Base-by-base conservation (phyloP, 2,888 invertebrate genomes). In the Phytoseiulus persimilis region DNA sequence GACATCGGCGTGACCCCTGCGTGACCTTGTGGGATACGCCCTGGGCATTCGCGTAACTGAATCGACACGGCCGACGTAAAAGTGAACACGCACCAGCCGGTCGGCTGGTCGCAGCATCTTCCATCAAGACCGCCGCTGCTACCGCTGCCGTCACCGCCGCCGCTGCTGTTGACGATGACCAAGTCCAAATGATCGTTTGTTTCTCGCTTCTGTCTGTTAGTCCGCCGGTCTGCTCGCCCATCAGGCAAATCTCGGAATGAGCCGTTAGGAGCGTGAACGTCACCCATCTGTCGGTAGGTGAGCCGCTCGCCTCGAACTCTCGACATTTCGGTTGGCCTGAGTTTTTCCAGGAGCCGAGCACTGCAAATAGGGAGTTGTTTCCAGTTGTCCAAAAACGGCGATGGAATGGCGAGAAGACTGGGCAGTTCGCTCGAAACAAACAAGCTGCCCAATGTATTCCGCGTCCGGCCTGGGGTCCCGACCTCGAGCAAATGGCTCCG, bases 1-100 rank as follows among this genome's bases (percentile, higher is more conserved):
- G 28, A 28, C 65, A 18, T 65, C 65, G 65, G 5, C 65, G 14
- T 65, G 65, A 65, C 65, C 65, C 28, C 65, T 65, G 65, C 65
- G 65, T 65, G 65, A 65, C 65, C 65, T 65, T 65, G 23, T 65
- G 65, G 65, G 65, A 65, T 65, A 65, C 65, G 65, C 65, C 65
- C 65, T 65, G 65, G 65, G 65, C 65, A 65, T 65, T 65, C 65
- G 65, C 65, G 65, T 65, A 65, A 65, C 65, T 65, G 65, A 65
- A 65, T 65, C 65, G 65, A 65, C 65, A 65, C 65, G 65, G 65
- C 65, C 65, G 65, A 65, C 65, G 65, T 65, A 65, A 65, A 65
- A 65, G 65, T 65, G 65, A 65, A 65, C 65, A 65, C 65, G 65
- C 65, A 65, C 65, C 46, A 46, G 6, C 46, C 46, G 14, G 46